These are phyloP conservation scores for Morone saxatilis DNA, from an alignment of 2,113 vertebrate genomes.

Conservation along the genomic window DNA sequence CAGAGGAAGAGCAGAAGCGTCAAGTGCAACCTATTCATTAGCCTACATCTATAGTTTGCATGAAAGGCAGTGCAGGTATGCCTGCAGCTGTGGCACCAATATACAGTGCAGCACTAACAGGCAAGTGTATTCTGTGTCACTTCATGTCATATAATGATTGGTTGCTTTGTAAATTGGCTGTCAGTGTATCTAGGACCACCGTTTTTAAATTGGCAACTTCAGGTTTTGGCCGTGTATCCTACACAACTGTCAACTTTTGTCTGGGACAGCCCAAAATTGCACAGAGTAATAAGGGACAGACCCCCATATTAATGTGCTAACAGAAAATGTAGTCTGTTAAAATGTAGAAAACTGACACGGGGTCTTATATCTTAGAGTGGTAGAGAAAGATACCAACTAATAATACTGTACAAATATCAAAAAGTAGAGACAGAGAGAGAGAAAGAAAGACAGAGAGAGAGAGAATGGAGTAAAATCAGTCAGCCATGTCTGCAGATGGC, in stretches of 20 bases:
- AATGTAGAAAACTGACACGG: not conserved
- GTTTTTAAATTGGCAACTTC: not conserved
- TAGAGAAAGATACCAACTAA: not conserved
- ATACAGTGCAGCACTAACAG: not conserved
- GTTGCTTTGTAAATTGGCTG: not conserved
- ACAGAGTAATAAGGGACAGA: not conserved
- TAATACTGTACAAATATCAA: not conserved
- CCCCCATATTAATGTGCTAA: not conserved
- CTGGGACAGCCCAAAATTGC: not conserved
- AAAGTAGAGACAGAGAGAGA: not conserved
- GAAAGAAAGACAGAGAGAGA: not conserved
- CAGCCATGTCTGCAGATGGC: conserved; percentile 11
- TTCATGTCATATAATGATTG: not conserved
- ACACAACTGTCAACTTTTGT: no score
- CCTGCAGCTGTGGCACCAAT: not conserved
- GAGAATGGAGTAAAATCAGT: not conserved
- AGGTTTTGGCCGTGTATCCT: no score
- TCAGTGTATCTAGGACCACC: not conserved
- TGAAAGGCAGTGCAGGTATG: not conserved
- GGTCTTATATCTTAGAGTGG: not conserved
- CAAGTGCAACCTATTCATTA: not conserved
- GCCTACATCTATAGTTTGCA: not conserved
- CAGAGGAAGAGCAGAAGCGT: not conserved
- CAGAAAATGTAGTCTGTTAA: not conserved
- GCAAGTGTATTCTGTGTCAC: not conserved